Conservation (phyloP, 2,888 invertebrate genomes). For the Pyrochroa serraticornis region DNA sequence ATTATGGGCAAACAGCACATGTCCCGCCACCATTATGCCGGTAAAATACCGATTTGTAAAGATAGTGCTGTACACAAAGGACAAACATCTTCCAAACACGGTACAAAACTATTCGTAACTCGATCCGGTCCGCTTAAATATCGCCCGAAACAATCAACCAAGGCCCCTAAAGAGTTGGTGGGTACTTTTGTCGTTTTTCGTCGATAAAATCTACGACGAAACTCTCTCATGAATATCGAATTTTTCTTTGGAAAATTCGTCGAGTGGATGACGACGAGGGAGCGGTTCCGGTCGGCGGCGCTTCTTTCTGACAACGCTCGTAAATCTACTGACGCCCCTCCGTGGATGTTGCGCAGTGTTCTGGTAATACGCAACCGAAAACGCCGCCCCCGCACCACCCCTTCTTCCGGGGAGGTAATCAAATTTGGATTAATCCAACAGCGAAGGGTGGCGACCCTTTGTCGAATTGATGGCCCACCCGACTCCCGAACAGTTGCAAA, state of each 20-base stretch:
- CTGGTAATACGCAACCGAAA: slow-evolving; percentile 6
- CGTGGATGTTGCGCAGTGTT: not conserved
- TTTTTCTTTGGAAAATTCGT: no score
- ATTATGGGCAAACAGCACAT: slow-evolving; percentile 9
- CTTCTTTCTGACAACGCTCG: not conserved
- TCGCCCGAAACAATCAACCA: slow-evolving; percentile 43
- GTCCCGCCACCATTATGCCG: slow-evolving; percentile 4
- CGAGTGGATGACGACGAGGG: no score
- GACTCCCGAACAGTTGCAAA: no score
- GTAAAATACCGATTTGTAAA: slow-evolving; percentile 12
- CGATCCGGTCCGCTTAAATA: slow-evolving; percentile 42
- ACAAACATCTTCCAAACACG: slow-evolving; percentile 25
- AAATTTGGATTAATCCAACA: slow-evolving; percentile 27
- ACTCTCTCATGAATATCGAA: no score
- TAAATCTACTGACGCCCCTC: not conserved
- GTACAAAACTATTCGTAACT: slow-evolving; percentile 41
- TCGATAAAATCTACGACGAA: no score
- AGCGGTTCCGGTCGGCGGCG: not conserved
- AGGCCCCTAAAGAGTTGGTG: slow-evolving; percentile 34
- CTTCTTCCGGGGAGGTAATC: slow-evolving; percentile 17
- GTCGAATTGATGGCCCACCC: no score
- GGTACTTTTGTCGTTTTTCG: no score
- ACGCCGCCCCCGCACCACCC: slow-evolving; percentile 9
- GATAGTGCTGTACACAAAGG: slow-evolving; percentile 11
- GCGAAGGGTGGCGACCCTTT: slow-evolving; percentile 3